These are phyloP conservation scores for Dascyllus trimaculatus DNA, from an alignment of 2,113 vertebrate genomes.

Conservation along the genomic window DNA sequence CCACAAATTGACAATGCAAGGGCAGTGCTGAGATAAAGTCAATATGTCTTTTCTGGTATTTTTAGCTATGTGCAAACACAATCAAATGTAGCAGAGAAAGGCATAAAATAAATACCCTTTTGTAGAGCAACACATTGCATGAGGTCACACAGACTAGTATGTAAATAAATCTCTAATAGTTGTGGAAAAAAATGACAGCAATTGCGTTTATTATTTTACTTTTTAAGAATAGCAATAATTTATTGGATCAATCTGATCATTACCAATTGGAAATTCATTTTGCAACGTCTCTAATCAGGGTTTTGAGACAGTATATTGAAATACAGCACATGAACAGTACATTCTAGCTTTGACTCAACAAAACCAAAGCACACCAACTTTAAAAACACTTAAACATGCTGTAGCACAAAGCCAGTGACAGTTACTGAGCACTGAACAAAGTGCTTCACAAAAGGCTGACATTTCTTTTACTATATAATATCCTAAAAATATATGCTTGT, in stretches of 20 bases:
- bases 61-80: too few relatives aligned
- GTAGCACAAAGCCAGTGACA: neutral
- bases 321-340: conserved; percentile 9
- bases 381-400: neutral
- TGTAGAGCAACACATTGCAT: neutral
- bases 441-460: neutral
- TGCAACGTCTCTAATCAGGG: too few relatives aligned
- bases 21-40: too few relatives aligned
- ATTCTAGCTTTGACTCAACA: neutral
- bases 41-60: too few relatives aligned
- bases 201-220: neutral
- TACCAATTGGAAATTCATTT: neutral
- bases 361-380: neutral
- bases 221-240: neutral
- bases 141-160: neutral
- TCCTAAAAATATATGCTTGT: neutral
- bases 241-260: too few relatives aligned
- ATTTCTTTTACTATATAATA: neutral
- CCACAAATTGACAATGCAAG: neutral
- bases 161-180: neutral
- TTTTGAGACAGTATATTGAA: neutral
- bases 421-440: neutral
- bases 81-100: neutral
- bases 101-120: neutral
- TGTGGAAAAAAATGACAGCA: neutral